Percentiles rank a stretch among this genome's conserved stretches.
These are phyloP conservation scores for Thymelicus sylvestris DNA, from an alignment of 2,888 invertebrate genomes.

Conservation along the genomic window DNA sequence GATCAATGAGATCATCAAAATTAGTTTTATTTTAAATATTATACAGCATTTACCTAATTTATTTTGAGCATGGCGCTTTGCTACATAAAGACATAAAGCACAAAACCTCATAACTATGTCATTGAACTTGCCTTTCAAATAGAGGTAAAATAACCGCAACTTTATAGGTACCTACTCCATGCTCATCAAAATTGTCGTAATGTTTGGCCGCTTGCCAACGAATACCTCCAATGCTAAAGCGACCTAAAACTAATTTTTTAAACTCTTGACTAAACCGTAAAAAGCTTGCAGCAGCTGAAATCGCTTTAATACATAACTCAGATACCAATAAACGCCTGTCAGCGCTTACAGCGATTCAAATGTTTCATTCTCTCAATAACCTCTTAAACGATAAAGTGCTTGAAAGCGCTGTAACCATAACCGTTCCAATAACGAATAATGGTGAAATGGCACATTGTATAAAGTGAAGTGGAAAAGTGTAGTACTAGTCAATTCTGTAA, in stretches of 20 bases:
- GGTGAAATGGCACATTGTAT: slow-evolving; percentile 11
- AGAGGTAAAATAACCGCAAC: slow-evolving; percentile 7
- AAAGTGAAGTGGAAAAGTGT: slow-evolving; percentile 12
- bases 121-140: slow-evolving; percentile 15
- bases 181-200: slow-evolving; percentile 57
- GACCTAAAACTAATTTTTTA: slow-evolving; percentile 43
- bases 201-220: slow-evolving; percentile 54
- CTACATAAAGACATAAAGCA: too few relatives aligned
- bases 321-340: slow-evolving; percentile 15
- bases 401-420: slow-evolving; percentile 24
- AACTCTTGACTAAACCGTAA: slow-evolving; percentile 50
- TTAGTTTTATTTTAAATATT: too few relatives aligned
- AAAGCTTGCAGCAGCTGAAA: slow-evolving; percentile 51
- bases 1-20: too few relatives aligned
- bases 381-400: slow-evolving; percentile 28
- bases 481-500: slow-evolving; percentile 3
- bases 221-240: slow-evolving; percentile 46
- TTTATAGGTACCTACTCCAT: slow-evolving; percentile 38
- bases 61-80: too few relatives aligned
- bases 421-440: slow-evolving; percentile 21
- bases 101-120: not conserved
- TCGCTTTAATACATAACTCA: slow-evolving; percentile 30
- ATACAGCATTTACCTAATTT: too few relatives aligned
- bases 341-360: slow-evolving; percentile 39
- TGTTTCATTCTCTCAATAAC: slow-evolving; percentile 30